phyloP scores from a whole-genome alignment of 2,113 vertebrate species.

The Heterotilapia buettikoferi region DNA sequence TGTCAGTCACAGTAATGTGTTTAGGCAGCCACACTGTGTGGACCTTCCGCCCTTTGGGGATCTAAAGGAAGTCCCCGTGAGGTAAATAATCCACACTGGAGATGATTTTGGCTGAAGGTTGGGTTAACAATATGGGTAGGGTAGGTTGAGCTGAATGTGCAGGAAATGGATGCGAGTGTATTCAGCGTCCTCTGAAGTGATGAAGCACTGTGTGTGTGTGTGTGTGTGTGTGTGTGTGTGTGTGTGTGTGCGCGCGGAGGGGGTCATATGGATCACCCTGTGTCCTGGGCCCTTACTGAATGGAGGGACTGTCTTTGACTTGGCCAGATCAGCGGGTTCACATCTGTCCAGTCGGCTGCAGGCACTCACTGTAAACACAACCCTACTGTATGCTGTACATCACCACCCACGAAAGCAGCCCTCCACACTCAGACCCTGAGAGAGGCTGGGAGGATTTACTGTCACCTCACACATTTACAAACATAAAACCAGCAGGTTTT shows the following conservation, averaged over 20 bases:
- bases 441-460: not conserved
- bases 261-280: slow-evolving; percentile 6
- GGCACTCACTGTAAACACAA: not conserved
- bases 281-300: slow-evolving; percentile 27
- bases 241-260: not conserved
- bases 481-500: not conserved
- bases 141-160: not conserved
- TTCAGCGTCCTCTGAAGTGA: not conserved
- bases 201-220: not conserved
- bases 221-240: not conserved
- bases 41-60: not conserved
- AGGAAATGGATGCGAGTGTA: not conserved
- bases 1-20: not conserved
- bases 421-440: not conserved
- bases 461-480: not conserved
- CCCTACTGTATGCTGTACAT: not conserved
- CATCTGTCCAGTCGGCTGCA: not conserved
- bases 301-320: slow-evolving; percentile 42
- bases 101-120: not conserved
- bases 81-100: not conserved
- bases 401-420: not conserved
- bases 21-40: not conserved
- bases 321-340: not conserved
- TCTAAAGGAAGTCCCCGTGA: not conserved
- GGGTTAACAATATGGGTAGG: not conserved